Evolutionary conservation across 2,113 vertebrate species (phyloP).

Genomic region (Manacus vitellinus): DNA sequence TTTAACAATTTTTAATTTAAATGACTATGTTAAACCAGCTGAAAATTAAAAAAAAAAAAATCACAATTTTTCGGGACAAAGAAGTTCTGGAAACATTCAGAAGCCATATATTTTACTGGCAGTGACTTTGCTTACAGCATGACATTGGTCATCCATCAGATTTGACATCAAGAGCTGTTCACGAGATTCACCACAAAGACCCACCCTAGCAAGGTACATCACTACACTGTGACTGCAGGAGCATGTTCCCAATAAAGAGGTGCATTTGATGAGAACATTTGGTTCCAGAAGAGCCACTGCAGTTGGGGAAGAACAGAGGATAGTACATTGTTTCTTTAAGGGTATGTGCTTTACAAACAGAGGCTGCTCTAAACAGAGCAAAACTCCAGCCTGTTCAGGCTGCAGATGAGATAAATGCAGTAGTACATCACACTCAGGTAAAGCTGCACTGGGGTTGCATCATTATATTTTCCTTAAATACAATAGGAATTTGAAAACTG

Average conservation of each 20-base stretch:
- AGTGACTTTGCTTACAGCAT: not conserved
- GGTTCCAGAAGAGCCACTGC: not conserved
- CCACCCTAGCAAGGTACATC: not conserved
- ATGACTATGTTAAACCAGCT: not conserved
- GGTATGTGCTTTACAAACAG: not conserved
- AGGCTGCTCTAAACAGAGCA: not conserved
- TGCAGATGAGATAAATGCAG: not conserved
- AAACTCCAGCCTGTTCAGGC: not conserved
- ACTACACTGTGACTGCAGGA: not conserved
- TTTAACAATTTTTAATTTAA: not conserved
- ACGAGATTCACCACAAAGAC: not conserved
- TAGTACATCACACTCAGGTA: not conserved
- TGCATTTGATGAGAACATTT: not conserved
- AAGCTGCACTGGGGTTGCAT: not conserved
- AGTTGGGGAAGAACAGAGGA: not conserved
- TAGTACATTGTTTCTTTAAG: not conserved
- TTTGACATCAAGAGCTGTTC: not conserved
- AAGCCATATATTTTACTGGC: not conserved
- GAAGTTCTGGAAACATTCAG: not conserved
- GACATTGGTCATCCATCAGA: not conserved
- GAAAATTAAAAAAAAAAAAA: not conserved
- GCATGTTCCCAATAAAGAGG: not conserved
- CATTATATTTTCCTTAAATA: not conserved
- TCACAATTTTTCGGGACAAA: not conserved
- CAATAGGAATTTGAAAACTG: not conserved